Percentiles rank a stretch among this genome's conserved stretches.
These are phyloP conservation scores for Apamea sordens DNA, from an alignment of 2,888 invertebrate genomes.

Conservation along the genomic window DNA sequence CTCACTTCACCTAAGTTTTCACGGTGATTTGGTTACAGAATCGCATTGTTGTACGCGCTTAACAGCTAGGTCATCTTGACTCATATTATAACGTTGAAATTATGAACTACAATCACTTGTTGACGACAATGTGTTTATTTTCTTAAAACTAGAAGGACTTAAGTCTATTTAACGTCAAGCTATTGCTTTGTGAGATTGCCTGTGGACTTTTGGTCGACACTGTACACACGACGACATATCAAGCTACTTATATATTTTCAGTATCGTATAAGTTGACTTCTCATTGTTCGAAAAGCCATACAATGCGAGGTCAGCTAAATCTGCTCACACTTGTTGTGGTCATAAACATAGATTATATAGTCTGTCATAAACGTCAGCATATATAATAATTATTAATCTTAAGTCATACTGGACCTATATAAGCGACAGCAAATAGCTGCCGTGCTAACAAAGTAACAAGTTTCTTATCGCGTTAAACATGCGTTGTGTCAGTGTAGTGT, in stretches of 20 bases:
- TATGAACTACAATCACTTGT: too few species aligned
- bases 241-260: not conserved
- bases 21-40: too few species aligned
- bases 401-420: conserved; percentile 23
- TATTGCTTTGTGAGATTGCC: too few species aligned
- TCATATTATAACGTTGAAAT: too few species aligned
- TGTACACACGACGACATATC: not conserved
- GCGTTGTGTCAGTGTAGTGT: conserved; percentile 19
- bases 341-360: too few species aligned
- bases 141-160: too few species aligned
- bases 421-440: conserved; percentile 9
- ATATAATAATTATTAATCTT: conserved; percentile 3
- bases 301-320: not conserved
- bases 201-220: not conserved
- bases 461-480: conserved; percentile 1
- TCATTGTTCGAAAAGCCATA: not conserved
- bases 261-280: not conserved
- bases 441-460: conserved; percentile 5
- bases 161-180: too few species aligned
- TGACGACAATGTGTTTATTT: too few species aligned
- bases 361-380: conserved; percentile 9
- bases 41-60: too few species aligned
- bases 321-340: not conserved
- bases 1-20: too few species aligned
- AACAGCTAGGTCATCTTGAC: too few species aligned